Conservation (phyloP, 1,140 invertebrate genomes). For the Aporrectodea caliginosa region DNA sequence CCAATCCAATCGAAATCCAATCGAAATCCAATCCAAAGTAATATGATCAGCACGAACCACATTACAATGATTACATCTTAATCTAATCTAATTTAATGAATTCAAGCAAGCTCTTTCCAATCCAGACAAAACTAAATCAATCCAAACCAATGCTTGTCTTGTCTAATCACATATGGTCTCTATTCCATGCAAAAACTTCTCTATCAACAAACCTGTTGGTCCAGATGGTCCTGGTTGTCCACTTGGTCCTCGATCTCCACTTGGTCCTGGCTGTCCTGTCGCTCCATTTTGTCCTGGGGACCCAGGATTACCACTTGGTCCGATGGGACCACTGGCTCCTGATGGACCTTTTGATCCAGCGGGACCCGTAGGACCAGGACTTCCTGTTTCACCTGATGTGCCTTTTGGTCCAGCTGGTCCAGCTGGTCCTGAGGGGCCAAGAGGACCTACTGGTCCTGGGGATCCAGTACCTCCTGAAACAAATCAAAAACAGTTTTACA, state of each 20-base stretch:
- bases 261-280: background rate
- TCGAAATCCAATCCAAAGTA: too few relatives aligned
- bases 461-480: background rate
- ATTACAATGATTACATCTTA: too few relatives aligned
- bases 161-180: background rate
- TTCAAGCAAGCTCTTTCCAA: too few relatives aligned
- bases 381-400: background rate
- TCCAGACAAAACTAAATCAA: background rate
- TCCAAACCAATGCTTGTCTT: background rate
- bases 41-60: too few relatives aligned
- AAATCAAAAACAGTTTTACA: too few relatives aligned
- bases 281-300: background rate
- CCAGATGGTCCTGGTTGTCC: conserved; percentile 4
- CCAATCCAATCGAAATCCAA: too few relatives aligned
- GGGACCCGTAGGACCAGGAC: background rate
- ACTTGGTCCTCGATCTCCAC: background rate
- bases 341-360: background rate
- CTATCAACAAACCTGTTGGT: background rate
- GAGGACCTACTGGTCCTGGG: background rate
- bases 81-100: too few relatives aligned
- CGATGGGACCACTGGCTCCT: conserved; percentile 9
- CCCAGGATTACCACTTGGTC: background rate
- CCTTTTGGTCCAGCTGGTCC: conserved; percentile 3
- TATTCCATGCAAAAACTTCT: background rate
- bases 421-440: background rate